Evolutionary conservation across 2,113 vertebrate genomes (phyloP), one percentile per base, ranked within the genome.

Genomic region (Poecilia latipinna): DNA sequence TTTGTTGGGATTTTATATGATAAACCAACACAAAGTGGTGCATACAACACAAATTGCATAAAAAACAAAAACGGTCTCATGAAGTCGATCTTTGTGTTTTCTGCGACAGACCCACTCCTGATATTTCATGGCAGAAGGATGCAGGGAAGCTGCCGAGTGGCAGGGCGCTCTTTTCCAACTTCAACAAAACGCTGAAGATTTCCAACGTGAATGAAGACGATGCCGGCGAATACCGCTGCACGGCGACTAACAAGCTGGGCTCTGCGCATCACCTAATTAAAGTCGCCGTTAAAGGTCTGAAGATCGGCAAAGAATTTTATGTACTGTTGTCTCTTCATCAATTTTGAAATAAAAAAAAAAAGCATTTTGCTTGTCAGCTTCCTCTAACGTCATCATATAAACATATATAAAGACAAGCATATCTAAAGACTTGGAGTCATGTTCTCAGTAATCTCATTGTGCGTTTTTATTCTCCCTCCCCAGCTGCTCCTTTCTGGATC

Each of bases 401-500:
- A 19, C 44, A 7, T 19, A 48, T 19, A 7, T 17, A 48, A 48
- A 48, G 5, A 17, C 17, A 48, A 48, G 17, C 13, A 17, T 19
- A 17, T 17, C 4, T 19, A 48, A 19, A 48, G 44, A 1, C 19
- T 4, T 48, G 13, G 44, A 57, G 17, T 57, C 51, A 11, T n/a
- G 22, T 57, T 57, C 7, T 24, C 19, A 11, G 51, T 57, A 57
- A 57, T 57, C 7, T 57, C 8, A 24, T 3, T 57, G 7, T 57
- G 51, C 1, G 2, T 51, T 13, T 37, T 44, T 24, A 39, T 31
- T 42, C 4, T 8, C 11, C 67, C 15, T 75, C 26, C 68, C 26
- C 82, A 99, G 98, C 98, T 82, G 94, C 97, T 79, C 98, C 98
- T 2, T 99, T 97, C 88, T 99, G 98, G 98, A 95, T 98, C 88